Conservation (phyloP, 1,140 invertebrate genomes). For the Phthorimaea operculella region DNA sequence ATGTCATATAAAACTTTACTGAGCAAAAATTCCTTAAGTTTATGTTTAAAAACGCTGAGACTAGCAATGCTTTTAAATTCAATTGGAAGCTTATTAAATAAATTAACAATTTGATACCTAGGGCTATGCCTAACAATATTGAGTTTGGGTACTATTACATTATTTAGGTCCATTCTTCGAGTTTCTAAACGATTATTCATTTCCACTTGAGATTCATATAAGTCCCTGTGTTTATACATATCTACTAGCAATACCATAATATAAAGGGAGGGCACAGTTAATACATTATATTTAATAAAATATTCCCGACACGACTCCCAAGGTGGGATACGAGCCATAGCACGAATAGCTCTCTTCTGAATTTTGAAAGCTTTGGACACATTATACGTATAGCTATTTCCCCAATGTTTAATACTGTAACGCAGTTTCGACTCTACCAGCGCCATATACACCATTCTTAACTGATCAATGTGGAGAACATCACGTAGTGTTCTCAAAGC, state of each 20-base stretch:
- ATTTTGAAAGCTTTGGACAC: neutral
- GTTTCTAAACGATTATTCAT: too few species aligned
- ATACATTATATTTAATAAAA: neutral
- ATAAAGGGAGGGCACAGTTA: slow-evolving; percentile 3
- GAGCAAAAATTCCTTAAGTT: too few species aligned
- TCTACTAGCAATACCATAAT: neutral
- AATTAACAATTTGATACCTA: too few species aligned
- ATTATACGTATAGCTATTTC: slow-evolving; percentile 4
- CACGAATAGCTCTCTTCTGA: neutral
- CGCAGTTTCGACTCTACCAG: neutral
- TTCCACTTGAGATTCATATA: too few species aligned
- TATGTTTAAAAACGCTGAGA: too few species aligned
- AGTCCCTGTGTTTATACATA: too few species aligned
- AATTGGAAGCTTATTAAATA: too few species aligned
- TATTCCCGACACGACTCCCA: neutral
- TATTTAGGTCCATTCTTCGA: too few species aligned
- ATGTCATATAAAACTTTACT: too few species aligned
- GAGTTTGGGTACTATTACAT: too few species aligned
- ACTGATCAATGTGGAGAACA: neutral
- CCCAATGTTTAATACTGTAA: neutral
- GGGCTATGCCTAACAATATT: too few species aligned
- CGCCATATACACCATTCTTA: neutral
- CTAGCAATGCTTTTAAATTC: too few species aligned
- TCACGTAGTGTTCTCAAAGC: slow-evolving; percentile 1
- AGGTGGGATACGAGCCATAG: neutral